Evolutionary conservation across 2,797 vertebrate genomes (phyloP), one percentile per base, ranked within the genome.

Genomic region (Ceryle rudis): DNA sequence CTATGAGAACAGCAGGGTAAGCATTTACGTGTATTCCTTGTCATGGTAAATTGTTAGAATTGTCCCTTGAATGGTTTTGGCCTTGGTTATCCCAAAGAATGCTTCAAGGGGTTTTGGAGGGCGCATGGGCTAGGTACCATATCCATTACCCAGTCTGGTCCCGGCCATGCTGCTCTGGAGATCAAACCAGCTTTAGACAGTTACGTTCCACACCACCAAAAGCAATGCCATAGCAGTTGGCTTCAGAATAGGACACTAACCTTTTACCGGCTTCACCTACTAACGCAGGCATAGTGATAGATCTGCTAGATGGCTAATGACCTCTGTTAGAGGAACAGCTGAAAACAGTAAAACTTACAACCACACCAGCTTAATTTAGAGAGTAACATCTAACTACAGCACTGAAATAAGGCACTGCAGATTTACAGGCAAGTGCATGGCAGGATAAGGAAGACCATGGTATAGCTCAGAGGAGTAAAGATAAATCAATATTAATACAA

Each of bases 171-270:
- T 39, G 29, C 2, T 91, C 14, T 31, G 22, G 41, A 82, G 46
- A 17, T 46, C 19, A 25, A 31, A 79, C 44, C 14, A 89, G 29
- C n/a, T 89, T 54, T n/a, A 60, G 41, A n/a, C 16, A 84, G 66
- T 47, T 25, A 8, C 18, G 28, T 7, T 57, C 9, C n/a, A 37
- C 2, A 3, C 0, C 25, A 25, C 19, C 25, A 7, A 72, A 71
- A 75, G 49, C 1, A 1, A 71, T 33, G 74, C 23, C 54, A n/a
- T 2, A n/a, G 11, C 44, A 67, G 2, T 0, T 18, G 66, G 44
- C 72, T 55, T 26, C 47, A 42, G n/a, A 39, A 8, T 5, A 47
- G 55, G 35, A 79, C 23, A 35, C 41, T 42, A 3, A 62, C 23
- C 23, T 58, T 58, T n/a, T 35, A 64, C 66, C 79, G 13, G 8